A percentile compares a stretch with the other conserved stretches of the same genome.
Conservation (phyloP, 2,888 invertebrate species). For the Eueremaeus valkanovi region DNA sequence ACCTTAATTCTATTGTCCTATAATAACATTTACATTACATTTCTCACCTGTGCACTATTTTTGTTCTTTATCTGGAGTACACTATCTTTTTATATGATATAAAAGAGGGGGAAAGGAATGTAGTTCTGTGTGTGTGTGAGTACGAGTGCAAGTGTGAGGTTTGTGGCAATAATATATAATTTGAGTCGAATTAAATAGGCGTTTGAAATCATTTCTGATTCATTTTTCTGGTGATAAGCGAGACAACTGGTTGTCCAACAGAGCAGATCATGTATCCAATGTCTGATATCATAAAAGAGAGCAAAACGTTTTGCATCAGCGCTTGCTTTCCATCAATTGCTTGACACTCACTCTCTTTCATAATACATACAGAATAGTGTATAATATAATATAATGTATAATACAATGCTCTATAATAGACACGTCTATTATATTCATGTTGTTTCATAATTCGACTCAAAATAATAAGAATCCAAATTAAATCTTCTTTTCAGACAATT, state of each 20-base stretch:
- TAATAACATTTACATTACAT: constrained; percentile 22
- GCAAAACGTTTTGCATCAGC: not conserved
- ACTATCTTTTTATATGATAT: not conserved
- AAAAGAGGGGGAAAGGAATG: not conserved
- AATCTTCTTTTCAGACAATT: not conserved
- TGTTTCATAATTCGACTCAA: not conserved
- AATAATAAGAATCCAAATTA: not conserved
- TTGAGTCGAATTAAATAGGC: constrained; percentile 21
- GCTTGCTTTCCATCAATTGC: constrained; percentile 12
- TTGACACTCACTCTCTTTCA: too few relatives aligned
- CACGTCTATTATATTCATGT: not conserved
- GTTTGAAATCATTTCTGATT: constrained; percentile 24
- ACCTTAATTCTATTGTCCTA: constrained; percentile 5
- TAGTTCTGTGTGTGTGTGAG: not conserved
- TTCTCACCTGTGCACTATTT: not conserved
- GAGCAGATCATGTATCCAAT: constrained; percentile 19
- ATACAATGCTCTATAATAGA: too few relatives aligned
- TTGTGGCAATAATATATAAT: constrained; percentile 14
- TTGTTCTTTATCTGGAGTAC: too few relatives aligned
- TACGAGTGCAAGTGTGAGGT: too few relatives aligned
- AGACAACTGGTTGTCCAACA: constrained; percentile 2
- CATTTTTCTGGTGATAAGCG: constrained; percentile 19
- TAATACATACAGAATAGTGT: not conserved
- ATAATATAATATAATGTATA: not conserved
- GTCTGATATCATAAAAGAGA: not conserved